Conservation (phyloP, 2,113 vertebrate genomes). For the Cyprinodon variegatus region DNA sequence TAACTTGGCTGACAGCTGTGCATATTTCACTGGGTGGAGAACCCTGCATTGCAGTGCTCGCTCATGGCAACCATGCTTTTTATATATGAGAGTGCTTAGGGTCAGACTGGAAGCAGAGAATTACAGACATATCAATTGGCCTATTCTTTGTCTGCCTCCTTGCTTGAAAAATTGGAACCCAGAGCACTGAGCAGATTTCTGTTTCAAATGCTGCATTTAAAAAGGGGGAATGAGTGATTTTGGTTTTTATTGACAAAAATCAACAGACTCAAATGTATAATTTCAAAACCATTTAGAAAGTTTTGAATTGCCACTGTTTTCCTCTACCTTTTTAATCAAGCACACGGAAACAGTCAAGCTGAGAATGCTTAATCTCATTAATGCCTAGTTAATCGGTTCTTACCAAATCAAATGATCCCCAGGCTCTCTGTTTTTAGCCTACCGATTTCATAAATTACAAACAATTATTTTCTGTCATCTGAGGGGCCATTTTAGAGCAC, state of each 20-base stretch:
- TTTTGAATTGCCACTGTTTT: not conserved
- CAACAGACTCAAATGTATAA: not conserved
- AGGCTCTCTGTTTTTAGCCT: conserved; percentile 7
- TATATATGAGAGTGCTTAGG: conserved; percentile 45
- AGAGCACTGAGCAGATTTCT: conserved; percentile 1
- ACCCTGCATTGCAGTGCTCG: conserved; percentile 69
- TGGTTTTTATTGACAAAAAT: not conserved
- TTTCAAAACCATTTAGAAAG: not conserved
- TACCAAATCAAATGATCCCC: conserved; percentile 4
- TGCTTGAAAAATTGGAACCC: not conserved
- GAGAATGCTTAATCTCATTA: conserved; percentile 19
- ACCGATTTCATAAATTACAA: conserved; percentile 22
- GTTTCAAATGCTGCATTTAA: conserved; percentile 9
- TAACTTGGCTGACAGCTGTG: conserved; percentile 61
- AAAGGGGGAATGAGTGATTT: not conserved
- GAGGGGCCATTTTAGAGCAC: not conserved
- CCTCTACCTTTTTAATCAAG: conserved; percentile 1
- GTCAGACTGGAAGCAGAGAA: conserved; percentile 49
- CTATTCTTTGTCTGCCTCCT: conserved; percentile 7
- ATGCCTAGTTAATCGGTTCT: not conserved
- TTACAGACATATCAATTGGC: conserved; percentile 29
- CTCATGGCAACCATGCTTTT: conserved; percentile 51
- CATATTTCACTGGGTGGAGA: conserved; percentile 65
- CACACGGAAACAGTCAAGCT: conserved; percentile 7
- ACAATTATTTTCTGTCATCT: conserved; percentile 4